phyloP scores from a whole-genome alignment of 2,888 invertebrate genomes.

The Drosophila silvestris region DNA sequence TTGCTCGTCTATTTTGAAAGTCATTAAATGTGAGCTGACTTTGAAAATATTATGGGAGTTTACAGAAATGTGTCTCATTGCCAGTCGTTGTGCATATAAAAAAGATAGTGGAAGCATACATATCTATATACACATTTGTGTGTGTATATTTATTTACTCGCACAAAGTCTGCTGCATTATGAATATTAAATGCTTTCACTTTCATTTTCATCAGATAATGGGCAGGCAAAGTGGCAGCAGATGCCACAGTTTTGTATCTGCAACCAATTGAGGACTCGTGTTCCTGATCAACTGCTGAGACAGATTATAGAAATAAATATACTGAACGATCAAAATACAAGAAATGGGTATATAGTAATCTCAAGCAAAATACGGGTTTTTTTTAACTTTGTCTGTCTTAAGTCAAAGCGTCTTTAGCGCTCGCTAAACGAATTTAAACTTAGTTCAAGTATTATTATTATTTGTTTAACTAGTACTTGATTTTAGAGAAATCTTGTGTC shows the following conservation, averaged over 20 bases:
- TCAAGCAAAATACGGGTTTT: not conserved
- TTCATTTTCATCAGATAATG: slow-evolving; percentile 50
- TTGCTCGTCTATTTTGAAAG: slow-evolving; percentile 56
- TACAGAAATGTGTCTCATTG: slow-evolving; percentile 40
- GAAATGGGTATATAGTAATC: not conserved
- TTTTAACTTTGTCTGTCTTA: not conserved
- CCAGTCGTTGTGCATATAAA: slow-evolving; percentile 26
- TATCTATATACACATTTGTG: not conserved
- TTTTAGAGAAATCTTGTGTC: not conserved
- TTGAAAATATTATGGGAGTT: slow-evolving; percentile 13
- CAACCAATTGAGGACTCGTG: slow-evolving; percentile 23
- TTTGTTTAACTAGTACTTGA: not conserved
- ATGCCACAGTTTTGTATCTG: slow-evolving; percentile 17
- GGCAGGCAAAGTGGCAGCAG: slow-evolving; percentile 13
- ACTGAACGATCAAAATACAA: not conserved
- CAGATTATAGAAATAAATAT: not conserved
- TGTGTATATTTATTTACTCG: not conserved
- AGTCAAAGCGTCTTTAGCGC: not conserved
- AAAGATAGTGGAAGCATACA: slow-evolving; percentile 12
- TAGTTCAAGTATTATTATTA: not conserved
- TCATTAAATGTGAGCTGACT: slow-evolving; percentile 52
- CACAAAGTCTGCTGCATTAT: slow-evolving; percentile 61
- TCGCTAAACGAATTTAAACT: not conserved
- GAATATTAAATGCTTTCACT: slow-evolving; percentile 83
- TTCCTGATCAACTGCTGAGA: slow-evolving; percentile 3